Conservation (phyloP, 2,888 invertebrate genomes). For the Bellardia bayeri region DNA sequence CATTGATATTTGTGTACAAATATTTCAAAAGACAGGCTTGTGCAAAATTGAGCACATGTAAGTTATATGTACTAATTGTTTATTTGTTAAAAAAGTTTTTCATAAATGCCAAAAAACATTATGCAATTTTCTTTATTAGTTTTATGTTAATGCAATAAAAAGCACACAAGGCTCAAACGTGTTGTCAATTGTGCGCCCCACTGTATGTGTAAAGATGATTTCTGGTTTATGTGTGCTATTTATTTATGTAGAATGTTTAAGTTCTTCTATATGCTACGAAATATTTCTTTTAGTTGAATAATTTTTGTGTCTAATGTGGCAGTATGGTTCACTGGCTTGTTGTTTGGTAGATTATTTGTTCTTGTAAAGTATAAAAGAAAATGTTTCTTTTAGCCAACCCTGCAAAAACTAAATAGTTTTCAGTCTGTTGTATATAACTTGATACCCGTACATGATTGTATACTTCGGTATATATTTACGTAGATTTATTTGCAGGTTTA, state of each 20-base stretch:
- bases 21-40: too few relatives aligned
- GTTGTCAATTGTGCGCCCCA: background rate
- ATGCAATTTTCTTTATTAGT: too few relatives aligned
- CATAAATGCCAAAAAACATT: too few relatives aligned
- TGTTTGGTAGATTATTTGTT: background rate
- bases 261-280: background rate
- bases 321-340: background rate
- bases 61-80: too few relatives aligned
- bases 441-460: background rate
- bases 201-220: background rate
- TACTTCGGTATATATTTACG: background rate
- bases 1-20: too few relatives aligned
- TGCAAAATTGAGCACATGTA: too few relatives aligned
- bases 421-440: background rate
- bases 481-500: background rate
- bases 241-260: background rate
- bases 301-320: slow-evolving; percentile 5
- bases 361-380: background rate
- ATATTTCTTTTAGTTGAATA: slow-evolving; percentile 6
- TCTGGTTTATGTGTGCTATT: background rate
- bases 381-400: background rate
- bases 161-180: too few relatives aligned
- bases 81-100: too few relatives aligned
- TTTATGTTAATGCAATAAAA: too few relatives aligned
- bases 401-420: background rate